Evolutionary conservation across 1,140 invertebrate species (phyloP).

Genomic region (Nasonia longicornis): DNA sequence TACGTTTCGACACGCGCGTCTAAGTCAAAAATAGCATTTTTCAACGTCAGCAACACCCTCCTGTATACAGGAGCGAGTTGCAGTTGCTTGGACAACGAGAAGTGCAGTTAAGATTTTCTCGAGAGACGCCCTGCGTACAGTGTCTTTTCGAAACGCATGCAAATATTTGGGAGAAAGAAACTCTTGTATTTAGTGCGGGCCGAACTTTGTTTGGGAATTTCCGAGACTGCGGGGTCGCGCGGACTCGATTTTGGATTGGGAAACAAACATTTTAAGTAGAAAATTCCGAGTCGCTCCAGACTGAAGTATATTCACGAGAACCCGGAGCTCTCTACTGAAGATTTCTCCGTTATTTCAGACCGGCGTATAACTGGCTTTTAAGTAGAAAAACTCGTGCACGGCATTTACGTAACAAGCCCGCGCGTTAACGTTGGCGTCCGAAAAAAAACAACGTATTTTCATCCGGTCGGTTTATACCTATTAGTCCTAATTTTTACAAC

Average conservation of each 20-base stretch:
- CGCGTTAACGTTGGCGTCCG: background rate
- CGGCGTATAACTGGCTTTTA: background rate
- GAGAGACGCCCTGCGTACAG: background rate
- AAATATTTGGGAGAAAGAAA: background rate
- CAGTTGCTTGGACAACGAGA: background rate
- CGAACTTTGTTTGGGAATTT: too few relatives aligned
- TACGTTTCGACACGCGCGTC: background rate
- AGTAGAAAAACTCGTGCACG: background rate
- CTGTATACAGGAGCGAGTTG: too few relatives aligned
- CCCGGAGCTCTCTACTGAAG: background rate
- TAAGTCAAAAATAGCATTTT: slow-evolving; percentile 4
- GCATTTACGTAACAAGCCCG: background rate
- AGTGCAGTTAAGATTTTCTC: background rate
- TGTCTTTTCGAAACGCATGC: background rate
- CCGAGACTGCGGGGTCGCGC: too few relatives aligned
- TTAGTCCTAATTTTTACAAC: background rate
- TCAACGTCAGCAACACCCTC: background rate
- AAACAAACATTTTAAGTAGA: too few relatives aligned
- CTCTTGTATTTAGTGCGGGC: background rate
- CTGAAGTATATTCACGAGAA: background rate
- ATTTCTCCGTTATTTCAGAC: background rate
- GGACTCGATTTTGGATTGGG: too few relatives aligned
- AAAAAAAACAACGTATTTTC: background rate
- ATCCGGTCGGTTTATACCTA: background rate
- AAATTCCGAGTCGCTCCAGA: too few relatives aligned